Conservation (phyloP, 2,888 invertebrate genomes). For the Morpho deidamia region DNA sequence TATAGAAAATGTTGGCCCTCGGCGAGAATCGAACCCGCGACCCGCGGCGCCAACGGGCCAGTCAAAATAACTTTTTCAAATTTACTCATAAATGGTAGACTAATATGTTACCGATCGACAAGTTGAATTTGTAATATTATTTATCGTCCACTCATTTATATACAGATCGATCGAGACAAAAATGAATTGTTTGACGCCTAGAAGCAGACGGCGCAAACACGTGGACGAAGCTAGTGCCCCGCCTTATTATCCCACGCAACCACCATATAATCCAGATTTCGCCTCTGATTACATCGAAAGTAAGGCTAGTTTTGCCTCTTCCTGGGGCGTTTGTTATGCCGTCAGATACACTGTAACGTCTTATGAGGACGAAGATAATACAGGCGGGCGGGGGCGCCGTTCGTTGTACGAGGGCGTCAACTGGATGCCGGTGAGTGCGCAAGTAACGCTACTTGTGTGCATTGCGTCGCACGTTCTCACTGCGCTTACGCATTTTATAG, state of each 20-base stretch:
- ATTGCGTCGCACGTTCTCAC: slow-evolving; percentile 43
- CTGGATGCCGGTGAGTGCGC: slow-evolving; percentile 66
- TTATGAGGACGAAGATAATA: slow-evolving; percentile 37
- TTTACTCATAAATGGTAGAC: too few species aligned
- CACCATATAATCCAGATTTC: slow-evolving; percentile 65
- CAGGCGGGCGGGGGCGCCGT: slow-evolving; percentile 50
- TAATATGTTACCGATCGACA: not conserved
- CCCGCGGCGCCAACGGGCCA: too few species aligned
- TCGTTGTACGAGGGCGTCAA: slow-evolving; percentile 72
- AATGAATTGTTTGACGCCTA: slow-evolving; percentile 62
- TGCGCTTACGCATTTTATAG: slow-evolving; percentile 38
- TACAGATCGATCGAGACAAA: slow-evolving; percentile 19
- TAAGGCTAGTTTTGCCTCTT: slow-evolving; percentile 30
- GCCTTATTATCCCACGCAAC: slow-evolving; percentile 52
- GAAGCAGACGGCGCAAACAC: slow-evolving; percentile 42
- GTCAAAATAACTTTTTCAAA: too few species aligned
- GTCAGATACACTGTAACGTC: slow-evolving; percentile 27
- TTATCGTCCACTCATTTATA: slow-evolving; percentile 2
- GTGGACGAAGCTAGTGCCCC: slow-evolving; percentile 48
- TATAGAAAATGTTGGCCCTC: too few species aligned
- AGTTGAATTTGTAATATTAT: not conserved
- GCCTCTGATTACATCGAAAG: slow-evolving; percentile 39
- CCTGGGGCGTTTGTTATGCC: slow-evolving; percentile 38
- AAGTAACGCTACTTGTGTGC: slow-evolving; percentile 53
- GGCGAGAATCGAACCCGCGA: too few species aligned